These are phyloP conservation scores for Alosa sapidissima DNA, from an alignment of 2,797 vertebrate genomes.

Conservation along the genomic window DNA sequence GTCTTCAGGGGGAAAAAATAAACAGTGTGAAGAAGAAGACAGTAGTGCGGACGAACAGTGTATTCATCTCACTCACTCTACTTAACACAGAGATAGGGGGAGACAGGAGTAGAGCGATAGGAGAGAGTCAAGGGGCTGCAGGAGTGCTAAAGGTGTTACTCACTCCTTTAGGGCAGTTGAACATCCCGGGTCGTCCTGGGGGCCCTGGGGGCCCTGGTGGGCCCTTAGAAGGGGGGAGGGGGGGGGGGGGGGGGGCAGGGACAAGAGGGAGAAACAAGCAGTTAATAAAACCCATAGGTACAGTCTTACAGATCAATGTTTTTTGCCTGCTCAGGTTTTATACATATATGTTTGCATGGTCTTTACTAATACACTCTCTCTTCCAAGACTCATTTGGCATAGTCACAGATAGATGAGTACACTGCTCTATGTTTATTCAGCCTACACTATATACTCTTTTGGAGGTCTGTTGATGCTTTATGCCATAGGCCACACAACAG, in stretches of 20 bases:
- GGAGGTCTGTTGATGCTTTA: too few species aligned
- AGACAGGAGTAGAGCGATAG: background rate
- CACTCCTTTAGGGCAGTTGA: slow-evolving; percentile 77
- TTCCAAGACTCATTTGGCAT: too few species aligned
- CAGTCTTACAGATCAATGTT: too few species aligned
- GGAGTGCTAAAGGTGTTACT: slow-evolving; percentile 51
- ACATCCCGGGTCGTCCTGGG: slow-evolving; percentile 75
- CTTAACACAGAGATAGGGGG: background rate
- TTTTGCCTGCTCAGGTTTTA: too few species aligned
- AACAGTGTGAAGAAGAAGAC: background rate
- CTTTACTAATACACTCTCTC: too few species aligned
- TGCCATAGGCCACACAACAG: too few species aligned
- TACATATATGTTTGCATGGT: too few species aligned
- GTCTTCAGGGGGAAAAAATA: slow-evolving; percentile 71
- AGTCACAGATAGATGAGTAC: too few species aligned
- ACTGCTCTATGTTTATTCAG: too few species aligned
- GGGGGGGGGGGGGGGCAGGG: background rate
- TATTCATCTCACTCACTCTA: background rate
- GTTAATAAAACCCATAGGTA: too few species aligned
- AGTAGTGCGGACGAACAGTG: background rate
- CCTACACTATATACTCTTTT: too few species aligned
- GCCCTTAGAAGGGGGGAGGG: slow-evolving; percentile 59
- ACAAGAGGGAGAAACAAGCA: background rate
- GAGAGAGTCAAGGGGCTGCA: background rate
- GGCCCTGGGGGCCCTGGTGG: slow-evolving; percentile 75